Percentiles rank a stretch among this genome's conserved stretches.
These are phyloP conservation scores for Diorhabda sublineata DNA, from an alignment of 1,140 invertebrate genomes.

Conservation along the genomic window DNA sequence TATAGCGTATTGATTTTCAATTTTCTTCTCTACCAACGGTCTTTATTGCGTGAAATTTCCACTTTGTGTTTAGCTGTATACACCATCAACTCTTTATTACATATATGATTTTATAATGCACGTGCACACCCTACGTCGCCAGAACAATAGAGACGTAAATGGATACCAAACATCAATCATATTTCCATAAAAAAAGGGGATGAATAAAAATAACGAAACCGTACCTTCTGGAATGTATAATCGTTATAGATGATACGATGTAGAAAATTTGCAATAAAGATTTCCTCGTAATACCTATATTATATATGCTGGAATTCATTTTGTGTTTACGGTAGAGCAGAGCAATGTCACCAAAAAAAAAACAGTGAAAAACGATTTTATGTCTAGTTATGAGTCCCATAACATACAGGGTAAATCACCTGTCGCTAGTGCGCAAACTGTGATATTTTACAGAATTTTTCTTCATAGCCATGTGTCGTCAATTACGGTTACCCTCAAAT, in stretches of 20 bases:
- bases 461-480: too few relatives aligned
- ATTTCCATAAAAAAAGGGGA: background rate
- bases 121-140: background rate
- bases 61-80: background rate
- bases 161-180: slow-evolving; percentile 2
- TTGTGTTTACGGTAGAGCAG: too few relatives aligned
- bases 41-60: background rate
- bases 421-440: too few relatives aligned
- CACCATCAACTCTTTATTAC: background rate
- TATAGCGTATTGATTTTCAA: background rate
- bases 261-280: background rate
- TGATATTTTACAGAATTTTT: too few relatives aligned
- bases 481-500: too few relatives aligned
- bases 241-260: background rate
- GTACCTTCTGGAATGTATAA: background rate
- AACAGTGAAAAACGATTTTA: too few relatives aligned
- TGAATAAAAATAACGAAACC: background rate
- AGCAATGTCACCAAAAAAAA: too few relatives aligned
- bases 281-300: too few relatives aligned
- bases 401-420: too few relatives aligned
- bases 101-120: background rate
- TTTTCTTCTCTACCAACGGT: background rate
- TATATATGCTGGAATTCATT: too few relatives aligned
- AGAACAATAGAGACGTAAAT: slow-evolving; percentile 2
- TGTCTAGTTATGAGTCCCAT: too few relatives aligned